Base-by-base conservation (phyloP, 37 sponge, comb jelly and placozoan genomes). In the Corticium candelabrum region DNA sequence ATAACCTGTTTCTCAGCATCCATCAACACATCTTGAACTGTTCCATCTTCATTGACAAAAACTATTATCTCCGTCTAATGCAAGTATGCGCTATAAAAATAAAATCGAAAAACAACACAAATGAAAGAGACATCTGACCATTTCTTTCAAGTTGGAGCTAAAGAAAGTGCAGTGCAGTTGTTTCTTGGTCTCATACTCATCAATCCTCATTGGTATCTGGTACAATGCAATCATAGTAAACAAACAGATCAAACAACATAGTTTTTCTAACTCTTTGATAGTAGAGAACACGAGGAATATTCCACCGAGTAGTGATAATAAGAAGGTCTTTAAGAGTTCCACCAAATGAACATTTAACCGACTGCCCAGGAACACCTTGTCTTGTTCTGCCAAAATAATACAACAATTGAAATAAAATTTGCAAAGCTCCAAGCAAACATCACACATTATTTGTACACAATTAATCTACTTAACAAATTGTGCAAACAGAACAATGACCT, bases 161-260 rank as follows among this genome's bases (percentile, higher is more conserved):
- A 92, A 82, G 83, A 82, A 96, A 38, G 81, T 67, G 87, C 96
- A 96, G 33, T 72, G 77, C 68, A 96, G 87, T 35, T 78, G 87
- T 40, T 84, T 88, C 86, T 92, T 91, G 78, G 77, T 96, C 77
- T 96, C 96, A 87, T 91, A 87, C 81, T 96, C 88, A 31, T 86
- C 74, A 31, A 93, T 81, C 35, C 84, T 87, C 21, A 93, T 93
- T 3, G 85, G 41, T 57, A 93, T 74, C 93, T 93, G 69, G 36
- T 40, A n/a, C n/a, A n/a, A n/a, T n/a, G 62, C 11, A 21, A 50
- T 11, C 62, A 21, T 50, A 11, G 21, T 27, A 27, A 50, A 1
- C 50, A 77, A 0, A 57, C 37, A 2, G 37, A 15, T 38, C 2
- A 38, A 1, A n/a, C 5, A 1, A 43, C 50, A 75, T 34, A 29